Evolutionary conservation across 2,888 invertebrate genomes (phyloP), one percentile per base, ranked within the genome.

Genomic region (Tachystola acroxantha): DNA sequence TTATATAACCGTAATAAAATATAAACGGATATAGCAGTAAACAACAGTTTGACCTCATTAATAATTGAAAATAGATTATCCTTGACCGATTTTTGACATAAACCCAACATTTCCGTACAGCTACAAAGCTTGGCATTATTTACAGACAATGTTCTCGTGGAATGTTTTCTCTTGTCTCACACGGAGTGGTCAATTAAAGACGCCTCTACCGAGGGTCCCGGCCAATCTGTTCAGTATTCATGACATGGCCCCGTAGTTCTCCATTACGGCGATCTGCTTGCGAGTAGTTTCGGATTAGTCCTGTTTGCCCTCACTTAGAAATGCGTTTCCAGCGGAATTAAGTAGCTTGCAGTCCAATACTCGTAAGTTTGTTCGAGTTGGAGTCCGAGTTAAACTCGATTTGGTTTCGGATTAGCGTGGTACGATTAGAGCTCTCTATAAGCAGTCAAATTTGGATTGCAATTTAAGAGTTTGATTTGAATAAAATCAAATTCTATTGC

Each of bases 201-300:
- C 10, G 16, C 16, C 16, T 16, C 16, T 6, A 16, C 3, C 3
- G 3, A 13, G 44, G 40, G 16, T 39, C 34, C 43, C 35, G 40
- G 32, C 46, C 22, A 9, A 9, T 22, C 54, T 63, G 57, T 59
- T 81, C 68, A 67, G 78, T 81, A 84, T 84, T 84, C 82, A 84
- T 77, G 76, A 77, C 67, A 59, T 58, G 63, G 57, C 55, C 57
- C 51, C 59, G 51, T 60, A 59, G 63, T 63, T 63, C 68, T 65
- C 70, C 69, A 78, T 79, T 77, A 75, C 66, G 55, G 61, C 65
- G 73, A 77, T 78, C 71, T 75, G 68, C 62, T 72, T 55, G 64
- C 67, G 60, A 79, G 72, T 75, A 74, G 74, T 78, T 75, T 74
- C 63, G 62, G 75, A 78, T 80, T 79, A 78, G 68, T 69, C 57